These are phyloP conservation scores for Thelaira solivaga DNA, from an alignment of 2,888 invertebrate genomes.

Conservation along the genomic window DNA sequence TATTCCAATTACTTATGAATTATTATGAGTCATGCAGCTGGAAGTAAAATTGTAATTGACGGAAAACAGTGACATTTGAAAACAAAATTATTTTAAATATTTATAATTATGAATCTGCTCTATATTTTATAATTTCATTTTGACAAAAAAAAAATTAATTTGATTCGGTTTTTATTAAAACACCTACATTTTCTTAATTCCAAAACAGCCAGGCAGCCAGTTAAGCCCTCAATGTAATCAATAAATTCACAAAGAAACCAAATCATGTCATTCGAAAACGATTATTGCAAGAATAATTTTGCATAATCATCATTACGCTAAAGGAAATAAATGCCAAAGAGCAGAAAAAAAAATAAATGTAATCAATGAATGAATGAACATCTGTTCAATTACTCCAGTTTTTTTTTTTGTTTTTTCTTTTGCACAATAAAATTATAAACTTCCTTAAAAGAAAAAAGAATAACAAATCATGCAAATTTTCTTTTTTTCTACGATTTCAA, in stretches of 20 bases:
- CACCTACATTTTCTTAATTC: constrained; percentile 8
- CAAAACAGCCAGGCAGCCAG: not conserved
- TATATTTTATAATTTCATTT: not conserved
- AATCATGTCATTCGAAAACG: constrained; percentile 49
- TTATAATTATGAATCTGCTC: not conserved
- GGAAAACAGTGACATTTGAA: too few species aligned
- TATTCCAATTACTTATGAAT: too few species aligned
- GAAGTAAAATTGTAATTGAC: too few species aligned
- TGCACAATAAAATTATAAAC: constrained; percentile 39
- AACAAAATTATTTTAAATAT: not conserved
- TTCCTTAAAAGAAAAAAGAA: constrained; percentile 34
- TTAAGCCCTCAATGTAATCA: constrained; percentile 22
- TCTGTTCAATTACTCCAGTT: constrained; percentile 54
- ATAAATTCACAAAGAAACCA: constrained; percentile 18
- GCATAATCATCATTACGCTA: constrained; percentile 53
- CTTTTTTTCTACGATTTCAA: not conserved
- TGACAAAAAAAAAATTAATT: not conserved
- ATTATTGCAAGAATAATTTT: constrained; percentile 53
- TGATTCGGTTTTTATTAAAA: not conserved
- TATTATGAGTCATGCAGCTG: too few species aligned
- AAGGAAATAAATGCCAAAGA: constrained; percentile 36
- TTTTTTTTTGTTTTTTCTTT: not conserved
- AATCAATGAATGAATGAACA: constrained; percentile 57
- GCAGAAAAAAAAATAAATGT: not conserved
- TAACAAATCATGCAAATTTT: constrained; percentile 44